Base-by-base conservation (phyloP, 2,797 vertebrate species). In the Decapterus maruadsi region DNA sequence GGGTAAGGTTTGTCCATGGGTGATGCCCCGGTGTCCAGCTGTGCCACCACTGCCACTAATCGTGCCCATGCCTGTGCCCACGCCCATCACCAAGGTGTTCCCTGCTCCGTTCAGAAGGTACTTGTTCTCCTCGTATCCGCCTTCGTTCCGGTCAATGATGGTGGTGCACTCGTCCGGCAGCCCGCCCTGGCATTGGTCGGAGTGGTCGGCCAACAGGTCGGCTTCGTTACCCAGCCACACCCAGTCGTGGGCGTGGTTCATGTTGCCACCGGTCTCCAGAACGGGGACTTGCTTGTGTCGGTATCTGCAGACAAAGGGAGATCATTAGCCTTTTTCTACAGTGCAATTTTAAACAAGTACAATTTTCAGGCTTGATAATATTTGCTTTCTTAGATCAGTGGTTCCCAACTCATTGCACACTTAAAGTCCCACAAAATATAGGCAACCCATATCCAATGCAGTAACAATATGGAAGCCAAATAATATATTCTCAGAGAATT, bases 181-280 rank as follows among this genome's bases (percentile, higher is more conserved):
- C 19, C 95, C 94, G 0, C 95, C 95, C 59, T 96, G 94, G 87
- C 97, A 96, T 16, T 96, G 94, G 85, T 98, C 96, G 6, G 94
- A 1, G 83, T 95, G 95, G 82, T 96, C 97, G 53, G 97, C 96
- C 85, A 98, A 80, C 13, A 98, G 95, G 78, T 98, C 97, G 0
- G 96, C 96, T 87, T 98, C 97, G 1, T 97, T 98, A 68, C 97
- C 97, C 2, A 99, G 96, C 97, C 97, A 98, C 73, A 99, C 97
- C 97, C 97, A 99, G 83, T 99, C 98, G 1, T 99, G 98, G 74
- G 98, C 97, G 63, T 99, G 98, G 78, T 98, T 98, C 89, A 98
- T 96, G 92, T 96, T 97, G 84, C 96, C 93, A 16, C 92, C 96
- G 54, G 98, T 96, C 85, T 99, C 97, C 1, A 97, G 95, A 70